Percentiles rank a stretch among this genome's conserved stretches.
These are phyloP conservation scores for Marronus borbonicus DNA, from an alignment of 2,888 invertebrate species.

Conservation along the genomic window DNA sequence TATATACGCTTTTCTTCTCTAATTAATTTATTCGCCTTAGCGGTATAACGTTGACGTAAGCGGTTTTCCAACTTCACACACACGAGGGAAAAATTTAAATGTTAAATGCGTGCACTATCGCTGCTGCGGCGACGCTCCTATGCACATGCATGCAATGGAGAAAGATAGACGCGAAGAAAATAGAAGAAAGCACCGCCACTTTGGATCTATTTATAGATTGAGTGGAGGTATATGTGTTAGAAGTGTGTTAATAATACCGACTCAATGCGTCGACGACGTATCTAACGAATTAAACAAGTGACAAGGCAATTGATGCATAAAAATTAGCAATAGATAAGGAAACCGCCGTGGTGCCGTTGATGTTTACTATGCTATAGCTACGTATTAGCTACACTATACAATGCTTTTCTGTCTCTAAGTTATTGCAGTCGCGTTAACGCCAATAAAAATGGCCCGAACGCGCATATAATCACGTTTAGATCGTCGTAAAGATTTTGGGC, in stretches of 20 bases:
- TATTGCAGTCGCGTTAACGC: slow-evolving; percentile 37
- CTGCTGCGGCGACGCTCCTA: background rate
- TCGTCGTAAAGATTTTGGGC: slow-evolving; percentile 43
- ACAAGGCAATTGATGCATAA: slow-evolving; percentile 30
- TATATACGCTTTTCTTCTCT: slow-evolving; percentile 18
- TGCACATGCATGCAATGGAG: background rate
- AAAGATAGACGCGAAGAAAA: slow-evolving; percentile 4
- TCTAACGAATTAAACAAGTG: slow-evolving; percentile 35
- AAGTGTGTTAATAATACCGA: slow-evolving; percentile 40
- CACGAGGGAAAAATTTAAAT: slow-evolving; percentile 22
- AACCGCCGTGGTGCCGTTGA: background rate
- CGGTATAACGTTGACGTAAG: slow-evolving; percentile 6
- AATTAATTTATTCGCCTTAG: slow-evolving; percentile 30
- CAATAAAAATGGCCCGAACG: slow-evolving; percentile 30
- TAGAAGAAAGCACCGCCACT: slow-evolving; percentile 34
- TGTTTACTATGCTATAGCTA: no score
- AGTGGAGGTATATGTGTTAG: slow-evolving; percentile 15
- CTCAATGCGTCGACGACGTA: slow-evolving; percentile 21
- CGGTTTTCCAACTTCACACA: background rate
- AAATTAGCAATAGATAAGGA: slow-evolving; percentile 25
- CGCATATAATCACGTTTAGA: slow-evolving; percentile 42
- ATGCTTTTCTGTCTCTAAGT: background rate
- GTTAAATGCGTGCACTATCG: slow-evolving; percentile 31
- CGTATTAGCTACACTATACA: no score
- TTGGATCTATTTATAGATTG: slow-evolving; percentile 37